Percentiles rank a stretch among this genome's conserved stretches.
Conservation (phyloP, 2,888 invertebrate genomes). For the Lydus trimaculatus region DNA sequence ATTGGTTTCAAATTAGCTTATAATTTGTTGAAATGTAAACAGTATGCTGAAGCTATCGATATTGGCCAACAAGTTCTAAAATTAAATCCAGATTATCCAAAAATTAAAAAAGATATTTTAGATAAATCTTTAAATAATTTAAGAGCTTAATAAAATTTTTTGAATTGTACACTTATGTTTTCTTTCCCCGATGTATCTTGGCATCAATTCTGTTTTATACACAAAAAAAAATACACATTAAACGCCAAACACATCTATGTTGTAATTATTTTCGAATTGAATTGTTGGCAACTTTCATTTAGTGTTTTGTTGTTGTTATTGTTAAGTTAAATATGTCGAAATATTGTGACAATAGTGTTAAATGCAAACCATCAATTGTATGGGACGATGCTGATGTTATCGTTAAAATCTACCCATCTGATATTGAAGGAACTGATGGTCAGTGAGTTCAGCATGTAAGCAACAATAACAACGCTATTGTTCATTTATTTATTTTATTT, state of each 20-base stretch:
- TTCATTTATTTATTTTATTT: not conserved
- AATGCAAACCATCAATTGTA: slow-evolving; percentile 42
- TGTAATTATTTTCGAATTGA: slow-evolving; percentile 42
- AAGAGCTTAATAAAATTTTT: slow-evolving; percentile 63
- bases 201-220: not conserved
- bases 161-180: too few species aligned
- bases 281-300: slow-evolving; percentile 35
- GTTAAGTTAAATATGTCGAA: slow-evolving; percentile 35
- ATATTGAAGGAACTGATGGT: slow-evolving; percentile 37
- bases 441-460: slow-evolving; percentile 44
- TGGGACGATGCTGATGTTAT: slow-evolving; percentile 52
- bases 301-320: slow-evolving; percentile 16
- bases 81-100: slow-evolving; percentile 86
- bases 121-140: slow-evolving; percentile 86
- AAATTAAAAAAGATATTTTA: slow-evolving; percentile 90
- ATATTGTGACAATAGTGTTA: slow-evolving; percentile 32
- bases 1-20: slow-evolving; percentile 94
- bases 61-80: slow-evolving; percentile 85
- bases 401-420: slow-evolving; percentile 45
- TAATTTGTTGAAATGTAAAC: slow-evolving; percentile 88
- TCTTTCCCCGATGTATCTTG: too few species aligned
- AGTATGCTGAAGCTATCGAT: slow-evolving; percentile 90
- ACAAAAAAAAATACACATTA: not conserved
- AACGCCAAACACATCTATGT: slow-evolving; percentile 37
- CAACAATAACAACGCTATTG: slow-evolving; percentile 24